Evolutionary conservation across 1,140 invertebrate genomes (phyloP), one percentile per base, ranked within the genome.

Genomic region (Eumeta japonica): DNA sequence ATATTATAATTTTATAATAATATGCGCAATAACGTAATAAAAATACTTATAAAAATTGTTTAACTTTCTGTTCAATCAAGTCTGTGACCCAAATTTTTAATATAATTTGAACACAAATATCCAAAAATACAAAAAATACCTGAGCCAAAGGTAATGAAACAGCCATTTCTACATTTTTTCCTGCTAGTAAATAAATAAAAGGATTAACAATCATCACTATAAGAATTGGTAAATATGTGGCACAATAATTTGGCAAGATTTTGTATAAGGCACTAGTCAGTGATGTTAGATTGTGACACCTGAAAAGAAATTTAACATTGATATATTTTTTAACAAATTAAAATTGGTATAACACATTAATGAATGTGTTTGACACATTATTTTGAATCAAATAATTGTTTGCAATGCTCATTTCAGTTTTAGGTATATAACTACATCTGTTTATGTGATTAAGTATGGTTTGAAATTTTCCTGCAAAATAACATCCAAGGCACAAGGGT

Each of bases 131-230:
- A 10, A 14, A 28, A 31, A 1, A 17, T 59, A 76, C 74, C 62
- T 76, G 81, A 29, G 75, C 74, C 20, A 84, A 66, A 30, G 79
- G 80, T 24, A 81, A 68, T 12, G 80, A 75, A 7, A 87, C 79
- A 7, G 80, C 77, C 37, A 75, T 76, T 57, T 84, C 77, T 40
- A 89, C 79, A 55, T 83, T 78, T 54, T 75, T 78, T 10, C 82
- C 81, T 0, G 87, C 83, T 9, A 79, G 51, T 10, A 80, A 50
- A 53, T 90, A 91, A 16, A 91, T 63, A 24, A 85, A 67, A 9
- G 89, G 89, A 74, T 87, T 89, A 0, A 77, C 74, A 28, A 89
- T 77, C 88, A 91, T 90, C 0, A 90, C 83, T 15, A 79, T 62
- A 4, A 81, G 59, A 38, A 91, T 81, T 24, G 88, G 83, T 10